phyloP scores from a whole-genome alignment of 2,888 invertebrate species.

The Trichogramma evanescens region DNA sequence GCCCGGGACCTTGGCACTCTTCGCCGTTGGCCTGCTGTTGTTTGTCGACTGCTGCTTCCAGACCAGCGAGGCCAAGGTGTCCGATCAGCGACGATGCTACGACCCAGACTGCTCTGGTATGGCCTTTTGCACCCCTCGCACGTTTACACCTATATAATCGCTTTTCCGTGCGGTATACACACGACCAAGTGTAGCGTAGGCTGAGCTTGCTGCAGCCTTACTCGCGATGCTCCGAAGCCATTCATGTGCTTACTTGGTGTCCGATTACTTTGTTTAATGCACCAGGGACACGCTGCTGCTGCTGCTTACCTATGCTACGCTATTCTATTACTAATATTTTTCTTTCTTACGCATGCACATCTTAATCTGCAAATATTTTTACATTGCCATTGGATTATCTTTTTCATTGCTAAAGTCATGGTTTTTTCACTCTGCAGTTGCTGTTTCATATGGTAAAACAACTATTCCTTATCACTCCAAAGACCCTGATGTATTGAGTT shows the following conservation, averaged over 20 bases:
- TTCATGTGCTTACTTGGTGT: constrained; percentile 31
- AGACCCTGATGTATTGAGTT: constrained; percentile 57
- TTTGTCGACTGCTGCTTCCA: constrained; percentile 1
- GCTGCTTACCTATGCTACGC: constrained; percentile 3
- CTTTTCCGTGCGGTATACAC: neutral
- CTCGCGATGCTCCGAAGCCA: constrained; percentile 33
- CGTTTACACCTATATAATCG: neutral
- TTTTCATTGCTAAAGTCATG: constrained; percentile 29
- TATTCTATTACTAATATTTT: constrained; percentile 10
- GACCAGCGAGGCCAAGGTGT: constrained; percentile 40
- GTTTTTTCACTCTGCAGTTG: constrained; percentile 48
- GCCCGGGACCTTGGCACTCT: no score
- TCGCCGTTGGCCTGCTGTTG: neutral
- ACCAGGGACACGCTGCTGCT: constrained; percentile 26
- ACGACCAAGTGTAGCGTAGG: neutral
- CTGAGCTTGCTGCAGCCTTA: constrained; percentile 32
- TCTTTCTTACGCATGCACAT: neutral
- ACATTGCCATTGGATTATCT: neutral
- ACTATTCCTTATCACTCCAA: constrained; percentile 53
- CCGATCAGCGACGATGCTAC: constrained; percentile 65
- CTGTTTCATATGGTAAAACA: constrained; percentile 59
- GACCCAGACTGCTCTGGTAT: constrained; percentile 66
- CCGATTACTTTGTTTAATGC: constrained; percentile 29
- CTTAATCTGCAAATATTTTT: neutral
- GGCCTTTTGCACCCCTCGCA: constrained; percentile 34